Evolutionary conservation across 1,140 invertebrate species (phyloP), one percentile per base, ranked within the genome.

Genomic region (Melitaea cinxia): DNA sequence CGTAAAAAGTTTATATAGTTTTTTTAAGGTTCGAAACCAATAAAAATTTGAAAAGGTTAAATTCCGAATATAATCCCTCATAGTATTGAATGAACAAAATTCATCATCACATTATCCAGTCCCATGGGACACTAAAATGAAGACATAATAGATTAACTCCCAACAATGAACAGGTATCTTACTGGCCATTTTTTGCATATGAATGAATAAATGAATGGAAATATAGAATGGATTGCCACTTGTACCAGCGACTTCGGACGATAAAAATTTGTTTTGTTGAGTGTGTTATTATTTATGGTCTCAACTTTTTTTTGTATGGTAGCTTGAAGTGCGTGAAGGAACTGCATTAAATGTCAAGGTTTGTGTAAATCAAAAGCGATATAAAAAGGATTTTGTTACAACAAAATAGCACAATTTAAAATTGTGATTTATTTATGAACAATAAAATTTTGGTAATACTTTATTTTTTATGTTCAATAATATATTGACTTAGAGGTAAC

Each of bases 211-310:
- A 70, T 80, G 80, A 81, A 80, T 70, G 70, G 54, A 68, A 50
- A 39, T 57, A 69, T 59, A 62, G 49, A 69, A 69, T 64, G 54
- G 65, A 58, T 24, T 75, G 77, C 73, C 77, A 86, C 75, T 77
- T 78, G 80, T 79, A 70, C 73, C 63, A 65, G 69, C 59, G 63
- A 72, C 58, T 71, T 58, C 60, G 65, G 72, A 73, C 75, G 64
- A 83, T 84, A 83, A 85, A 87, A 87, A 87, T 85, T 83, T 85
- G 81, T 85, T 81, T 83, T 85, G 82, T 87, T 73, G 67, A 68
- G 71, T 67, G 58, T 69, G 15, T 72, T 83, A 85, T 85, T 85
- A 87, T 87, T 87, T 87, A 85, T 83, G 80, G 68, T 67, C 63
- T 65, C 64, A 42, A 19, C 37, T 73, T 80, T 71, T n/a, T 68